Evolutionary conservation across 2,797 vertebrate genomes (phyloP), one percentile per base, ranked within the genome.

Genomic region (Anguilla megastoma): DNA sequence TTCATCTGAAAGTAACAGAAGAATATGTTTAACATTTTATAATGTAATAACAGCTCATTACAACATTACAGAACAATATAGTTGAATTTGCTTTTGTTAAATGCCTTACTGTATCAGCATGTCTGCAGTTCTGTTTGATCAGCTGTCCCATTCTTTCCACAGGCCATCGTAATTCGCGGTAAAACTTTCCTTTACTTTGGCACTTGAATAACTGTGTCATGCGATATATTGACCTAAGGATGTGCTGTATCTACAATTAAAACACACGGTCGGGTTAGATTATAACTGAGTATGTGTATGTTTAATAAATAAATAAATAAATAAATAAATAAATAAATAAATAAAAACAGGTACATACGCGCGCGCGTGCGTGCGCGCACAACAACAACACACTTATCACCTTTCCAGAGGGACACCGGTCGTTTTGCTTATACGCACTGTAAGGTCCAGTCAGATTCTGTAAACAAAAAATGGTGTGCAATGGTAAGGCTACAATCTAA

Each of bases 391-490:
- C 45, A 58, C 48, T 41, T 6, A 36, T 90, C 94, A 96, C 96
- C 95, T 96, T 96, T 90, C 80, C 92, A 71, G 94, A 94, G 18
- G 94, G 94, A 92, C 96, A 96, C 60, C 86, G 90, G 86, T 95
- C 93, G 91, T 89, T 95, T 86, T 89, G 92, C 90, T 91, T 94
- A 27, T 91, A 80, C n/a, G 84, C 66, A 33, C 91, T 90, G 10
- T 79, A 86, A 3, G 93, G 88, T 76, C 50, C 90, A 30, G 94
- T 95, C 91, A 96, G 87, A 93, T 96, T 96, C 96, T 96, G 91
- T 7, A 92, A 90, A 21, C 89, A 1, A 90, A 33, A 66, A 54
- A 83, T 60, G 56, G 8, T 24, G 9, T 24, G 18, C 10, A 33
- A 66, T 86, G 60, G 6, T 82, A 80, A 4, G 63, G 45, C 48